Evolutionary conservation across 2,113 vertebrate genomes (phyloP).

Genomic region (Manacus vitellinus): DNA sequence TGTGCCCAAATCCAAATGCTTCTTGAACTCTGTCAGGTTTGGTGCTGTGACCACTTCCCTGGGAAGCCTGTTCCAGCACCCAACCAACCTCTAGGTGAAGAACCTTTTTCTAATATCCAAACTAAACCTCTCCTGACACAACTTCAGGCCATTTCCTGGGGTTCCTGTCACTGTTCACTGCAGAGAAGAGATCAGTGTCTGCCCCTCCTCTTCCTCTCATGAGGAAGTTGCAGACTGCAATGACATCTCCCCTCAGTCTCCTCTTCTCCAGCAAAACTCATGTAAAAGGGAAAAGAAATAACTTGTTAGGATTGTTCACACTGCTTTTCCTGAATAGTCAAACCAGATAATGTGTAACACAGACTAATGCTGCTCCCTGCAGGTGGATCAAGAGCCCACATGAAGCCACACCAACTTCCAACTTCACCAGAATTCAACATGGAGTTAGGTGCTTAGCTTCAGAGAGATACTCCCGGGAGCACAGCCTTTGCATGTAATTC

Average conservation of each 20-base stretch:
- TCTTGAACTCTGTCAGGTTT: background rate
- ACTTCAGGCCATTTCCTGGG: background rate
- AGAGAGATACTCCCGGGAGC: background rate
- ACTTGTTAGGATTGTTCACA: background rate
- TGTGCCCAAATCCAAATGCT: background rate
- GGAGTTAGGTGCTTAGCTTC: background rate
- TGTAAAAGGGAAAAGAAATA: background rate
- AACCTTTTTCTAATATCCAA: background rate
- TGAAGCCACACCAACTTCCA: background rate
- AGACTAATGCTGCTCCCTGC: conserved; percentile 53
- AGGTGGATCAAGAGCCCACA: conserved; percentile 3
- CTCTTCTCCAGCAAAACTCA: background rate
- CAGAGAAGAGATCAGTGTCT: background rate
- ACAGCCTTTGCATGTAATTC: background rate
- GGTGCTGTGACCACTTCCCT: background rate
- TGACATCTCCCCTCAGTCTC: background rate
- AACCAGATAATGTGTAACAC: background rate
- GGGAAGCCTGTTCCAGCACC: background rate
- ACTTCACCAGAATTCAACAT: background rate
- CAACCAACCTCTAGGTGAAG: background rate
- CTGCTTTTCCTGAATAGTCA: background rate
- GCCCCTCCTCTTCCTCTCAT: background rate
- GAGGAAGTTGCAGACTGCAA: background rate
- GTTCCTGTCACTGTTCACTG: background rate
- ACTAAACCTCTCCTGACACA: background rate